A percentile compares a stretch with the other conserved stretches of the same genome.
Conservation (phyloP, 2,888 invertebrate species). For the Rutpela maculata region DNA sequence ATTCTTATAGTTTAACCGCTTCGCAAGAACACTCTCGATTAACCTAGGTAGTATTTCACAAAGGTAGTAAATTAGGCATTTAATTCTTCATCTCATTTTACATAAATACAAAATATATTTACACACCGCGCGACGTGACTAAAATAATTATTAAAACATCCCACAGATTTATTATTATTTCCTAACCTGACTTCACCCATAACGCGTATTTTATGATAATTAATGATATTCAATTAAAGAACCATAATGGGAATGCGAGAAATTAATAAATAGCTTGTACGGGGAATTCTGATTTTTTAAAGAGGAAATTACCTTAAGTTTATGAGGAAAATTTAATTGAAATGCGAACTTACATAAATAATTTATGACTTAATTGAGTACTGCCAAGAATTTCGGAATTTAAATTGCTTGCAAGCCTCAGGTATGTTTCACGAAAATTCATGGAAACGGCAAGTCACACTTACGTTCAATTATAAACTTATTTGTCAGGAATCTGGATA, state of each 20-base stretch:
- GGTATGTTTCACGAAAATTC: slow-evolving; percentile 32
- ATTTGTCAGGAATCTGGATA: neutral
- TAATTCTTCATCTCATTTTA: neutral
- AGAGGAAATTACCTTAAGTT: neutral
- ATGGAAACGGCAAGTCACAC: neutral
- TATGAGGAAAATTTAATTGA: neutral
- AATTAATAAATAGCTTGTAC: slow-evolving; percentile 12
- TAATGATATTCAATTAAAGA: slow-evolving; percentile 15
- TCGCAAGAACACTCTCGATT: no score
- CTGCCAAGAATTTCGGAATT: slow-evolving; percentile 36
- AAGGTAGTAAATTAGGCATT: neutral
- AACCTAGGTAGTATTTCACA: neutral
- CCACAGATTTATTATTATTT: slow-evolving; percentile 20
- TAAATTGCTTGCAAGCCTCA: slow-evolving; percentile 22
- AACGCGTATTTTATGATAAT: slow-evolving; percentile 18
- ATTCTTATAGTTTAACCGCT: no score
- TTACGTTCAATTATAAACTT: slow-evolving; percentile 5
- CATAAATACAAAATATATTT: neutral
- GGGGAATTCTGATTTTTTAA: slow-evolving; percentile 19
- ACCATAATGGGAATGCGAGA: slow-evolving; percentile 1
- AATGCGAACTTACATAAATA: slow-evolving; percentile 21
- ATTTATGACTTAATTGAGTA: neutral
- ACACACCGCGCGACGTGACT: neutral
- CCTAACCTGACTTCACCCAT: neutral
- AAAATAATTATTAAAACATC: slow-evolving; percentile 19